Evolutionary conservation across 1,140 invertebrate genomes (phyloP).

Genomic region (Oryctes rhinoceros): DNA sequence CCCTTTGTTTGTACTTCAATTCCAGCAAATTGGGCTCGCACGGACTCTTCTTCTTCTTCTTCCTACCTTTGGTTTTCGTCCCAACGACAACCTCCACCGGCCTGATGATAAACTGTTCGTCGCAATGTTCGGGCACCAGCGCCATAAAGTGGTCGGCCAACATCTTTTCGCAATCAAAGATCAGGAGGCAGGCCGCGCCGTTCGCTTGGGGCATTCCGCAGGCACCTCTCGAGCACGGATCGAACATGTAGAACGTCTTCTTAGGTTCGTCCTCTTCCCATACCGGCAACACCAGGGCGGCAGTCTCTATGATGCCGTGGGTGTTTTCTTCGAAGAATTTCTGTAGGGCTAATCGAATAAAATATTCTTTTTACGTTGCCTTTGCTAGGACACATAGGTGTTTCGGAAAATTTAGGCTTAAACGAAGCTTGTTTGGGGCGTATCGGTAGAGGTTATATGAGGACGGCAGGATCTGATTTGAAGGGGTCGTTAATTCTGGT

Average conservation of each 20-base stretch:
- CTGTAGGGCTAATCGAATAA: slow-evolving; percentile 48
- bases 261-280: slow-evolving; percentile 60
- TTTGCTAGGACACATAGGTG: too few species aligned
- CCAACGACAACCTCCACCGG: slow-evolving; percentile 57
- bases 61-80: slow-evolving; percentile 45
- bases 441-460: too few species aligned
- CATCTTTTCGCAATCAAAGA: slow-evolving; percentile 49
- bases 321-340: slow-evolving; percentile 63
- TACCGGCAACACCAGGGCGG: slow-evolving; percentile 60
- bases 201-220: slow-evolving; percentile 58
- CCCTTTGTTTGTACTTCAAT: not conserved
- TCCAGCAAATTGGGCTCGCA: not conserved
- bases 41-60: slow-evolving; percentile 23
- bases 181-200: slow-evolving; percentile 54
- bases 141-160: slow-evolving; percentile 55
- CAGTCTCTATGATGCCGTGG: slow-evolving; percentile 62
- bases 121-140: slow-evolving; percentile 26
- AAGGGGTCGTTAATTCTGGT: too few species aligned
- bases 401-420: too few species aligned
- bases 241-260: slow-evolving; percentile 62
- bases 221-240: slow-evolving; percentile 64
- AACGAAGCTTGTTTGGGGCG: too few species aligned
- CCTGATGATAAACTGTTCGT: slow-evolving; percentile 51
- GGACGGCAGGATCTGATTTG: too few species aligned
- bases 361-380: not conserved